Conservation (phyloP, 2,888 invertebrate species). For the Gari tellinella region DNA sequence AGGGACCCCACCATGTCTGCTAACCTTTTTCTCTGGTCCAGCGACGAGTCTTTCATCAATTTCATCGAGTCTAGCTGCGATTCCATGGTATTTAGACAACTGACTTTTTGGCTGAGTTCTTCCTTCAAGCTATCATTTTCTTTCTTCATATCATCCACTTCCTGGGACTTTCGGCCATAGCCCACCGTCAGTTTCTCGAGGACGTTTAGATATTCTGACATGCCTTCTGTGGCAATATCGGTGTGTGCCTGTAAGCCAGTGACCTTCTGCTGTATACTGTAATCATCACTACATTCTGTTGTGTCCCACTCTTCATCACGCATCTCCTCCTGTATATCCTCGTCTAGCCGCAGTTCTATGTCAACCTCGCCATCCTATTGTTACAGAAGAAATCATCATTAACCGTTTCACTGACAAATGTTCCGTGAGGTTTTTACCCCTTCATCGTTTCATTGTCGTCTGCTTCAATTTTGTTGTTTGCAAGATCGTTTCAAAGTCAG, state of each 20-base stretch:
- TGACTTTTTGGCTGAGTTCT: slow-evolving; percentile 94
- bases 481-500: no score
- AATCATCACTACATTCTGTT: slow-evolving; percentile 93
- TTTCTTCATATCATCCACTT: slow-evolving; percentile 97
- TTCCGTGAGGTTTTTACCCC: no score
- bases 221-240: slow-evolving; percentile 94
- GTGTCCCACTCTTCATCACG: slow-evolving; percentile 94
- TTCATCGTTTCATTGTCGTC: no score
- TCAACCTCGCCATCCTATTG: slow-evolving; percentile 99
- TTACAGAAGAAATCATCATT: no score
- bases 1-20: slow-evolving; percentile 97
- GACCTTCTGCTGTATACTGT: slow-evolving; percentile 97
- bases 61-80: slow-evolving; percentile 96
- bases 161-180: slow-evolving; percentile 99
- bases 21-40: slow-evolving; percentile 97
- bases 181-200: slow-evolving; percentile 99
- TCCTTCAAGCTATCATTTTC: slow-evolving; percentile 96
- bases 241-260: slow-evolving; percentile 93
- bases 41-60: slow-evolving; percentile 94
- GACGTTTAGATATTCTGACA: slow-evolving; percentile 88
- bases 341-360: slow-evolving; percentile 97
- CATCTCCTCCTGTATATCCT: slow-evolving; percentile 99
- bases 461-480: no score
- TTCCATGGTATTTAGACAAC: slow-evolving; percentile 91
- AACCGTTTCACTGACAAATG: no score